A percentile compares a stretch with the other conserved stretches of the same genome.
Evolutionary conservation across 1,140 invertebrate genomes (phyloP).

Genomic region (Drosophila eugracilis): DNA sequence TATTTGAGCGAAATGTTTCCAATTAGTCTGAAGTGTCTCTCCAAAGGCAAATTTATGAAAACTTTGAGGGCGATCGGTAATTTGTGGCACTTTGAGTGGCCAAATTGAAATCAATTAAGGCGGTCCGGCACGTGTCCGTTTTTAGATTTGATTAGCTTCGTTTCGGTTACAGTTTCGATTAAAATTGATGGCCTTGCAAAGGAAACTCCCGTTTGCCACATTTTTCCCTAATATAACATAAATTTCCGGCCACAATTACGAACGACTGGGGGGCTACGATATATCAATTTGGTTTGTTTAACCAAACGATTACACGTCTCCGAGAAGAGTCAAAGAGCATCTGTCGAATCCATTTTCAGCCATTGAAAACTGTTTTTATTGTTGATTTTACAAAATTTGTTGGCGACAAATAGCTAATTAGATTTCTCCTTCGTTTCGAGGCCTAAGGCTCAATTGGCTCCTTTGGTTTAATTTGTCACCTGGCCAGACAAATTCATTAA

Average conservation of each 20-base stretch:
- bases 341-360: slow-evolving; percentile 24
- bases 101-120: slow-evolving; percentile 80
- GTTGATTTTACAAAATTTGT: slow-evolving; percentile 50
- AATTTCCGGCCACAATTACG: slow-evolving; percentile 38
- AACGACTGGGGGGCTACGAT: slow-evolving; percentile 13
- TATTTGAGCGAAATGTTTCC: slow-evolving; percentile 66
- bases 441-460: slow-evolving; percentile 2
- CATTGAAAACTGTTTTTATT: slow-evolving; percentile 9
- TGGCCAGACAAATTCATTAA: slow-evolving; percentile 44
- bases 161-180: slow-evolving; percentile 49
- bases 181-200: slow-evolving; percentile 62
- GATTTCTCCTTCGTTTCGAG: slow-evolving; percentile 24
- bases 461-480: slow-evolving; percentile 38
- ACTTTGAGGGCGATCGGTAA: slow-evolving; percentile 43
- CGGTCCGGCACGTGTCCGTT: slow-evolving; percentile 52
- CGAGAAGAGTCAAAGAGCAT: slow-evolving; percentile 22
- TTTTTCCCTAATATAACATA: slow-evolving; percentile 23
- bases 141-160: slow-evolving; percentile 68
- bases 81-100: slow-evolving; percentile 68
- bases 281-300: slow-evolving; percentile 51
- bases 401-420: slow-evolving; percentile 62
- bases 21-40: slow-evolving; percentile 78
- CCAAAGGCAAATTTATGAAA: slow-evolving; percentile 74
- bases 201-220: slow-evolving; percentile 25
- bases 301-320: slow-evolving; percentile 29